Evolutionary conservation across 2,113 vertebrate species (phyloP).

Genomic region (Noturus placidus): DNA sequence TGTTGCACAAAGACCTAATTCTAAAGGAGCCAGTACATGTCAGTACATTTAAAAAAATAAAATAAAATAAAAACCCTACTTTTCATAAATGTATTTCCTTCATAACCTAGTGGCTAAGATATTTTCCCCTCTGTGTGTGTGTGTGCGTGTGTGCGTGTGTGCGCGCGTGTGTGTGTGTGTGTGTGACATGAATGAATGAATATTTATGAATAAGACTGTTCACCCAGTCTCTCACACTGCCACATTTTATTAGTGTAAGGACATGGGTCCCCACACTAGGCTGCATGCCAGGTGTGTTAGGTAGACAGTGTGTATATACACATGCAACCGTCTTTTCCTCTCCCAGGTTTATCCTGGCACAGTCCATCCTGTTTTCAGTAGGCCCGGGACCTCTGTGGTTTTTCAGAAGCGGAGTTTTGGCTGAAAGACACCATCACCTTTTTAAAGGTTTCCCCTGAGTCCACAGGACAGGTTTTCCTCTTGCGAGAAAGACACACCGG

Average conservation of each 20-base stretch:
- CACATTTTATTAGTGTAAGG: constrained; percentile 61
- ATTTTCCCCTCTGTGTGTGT: background rate
- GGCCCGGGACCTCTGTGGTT: constrained; percentile 24
- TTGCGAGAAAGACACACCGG: constrained; percentile 30
- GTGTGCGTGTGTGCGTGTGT: background rate
- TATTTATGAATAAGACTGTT: background rate
- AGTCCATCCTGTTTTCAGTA: constrained; percentile 31
- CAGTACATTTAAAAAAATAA: background rate
- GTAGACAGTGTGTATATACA: constrained; percentile 58
- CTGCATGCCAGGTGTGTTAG: constrained; percentile 31
- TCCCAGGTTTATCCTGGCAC: constrained; percentile 44
- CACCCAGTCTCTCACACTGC: constrained; percentile 58
- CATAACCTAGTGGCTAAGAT: background rate
- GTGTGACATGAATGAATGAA: background rate
- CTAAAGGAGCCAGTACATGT: background rate
- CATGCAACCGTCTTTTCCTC: constrained; percentile 45
- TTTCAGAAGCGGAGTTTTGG: constrained; percentile 29
- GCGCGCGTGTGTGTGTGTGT: background rate
- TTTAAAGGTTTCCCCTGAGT: constrained; percentile 38
- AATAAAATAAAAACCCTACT: no score
- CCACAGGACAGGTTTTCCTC: constrained; percentile 34
- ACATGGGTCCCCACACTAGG: constrained; percentile 17
- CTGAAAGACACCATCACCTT: constrained; percentile 41
- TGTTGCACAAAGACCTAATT: background rate
- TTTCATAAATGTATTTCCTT: background rate